These are phyloP conservation scores for Drosophila novamexicana DNA, from an alignment of 1,140 invertebrate genomes.

Conservation along the genomic window DNA sequence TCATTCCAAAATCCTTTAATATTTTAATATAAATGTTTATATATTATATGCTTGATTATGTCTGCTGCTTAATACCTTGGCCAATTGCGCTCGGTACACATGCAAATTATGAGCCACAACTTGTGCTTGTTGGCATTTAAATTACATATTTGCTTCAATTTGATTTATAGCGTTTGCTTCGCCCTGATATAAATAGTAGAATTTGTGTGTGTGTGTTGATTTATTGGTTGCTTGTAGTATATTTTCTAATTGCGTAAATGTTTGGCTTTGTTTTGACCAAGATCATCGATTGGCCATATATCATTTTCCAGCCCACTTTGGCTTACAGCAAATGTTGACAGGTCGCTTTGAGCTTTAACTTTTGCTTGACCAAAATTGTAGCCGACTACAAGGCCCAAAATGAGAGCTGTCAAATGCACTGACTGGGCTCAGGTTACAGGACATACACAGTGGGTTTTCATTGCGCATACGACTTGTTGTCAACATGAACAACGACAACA, in stretches of 20 bases:
- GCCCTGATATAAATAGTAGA: background rate
- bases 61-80: background rate
- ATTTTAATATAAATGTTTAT: background rate
- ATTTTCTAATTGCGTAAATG: conserved; percentile 44
- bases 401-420: conserved; percentile 25
- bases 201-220: conserved; percentile 19
- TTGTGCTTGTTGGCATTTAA: conserved; percentile 18
- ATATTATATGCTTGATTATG: background rate
- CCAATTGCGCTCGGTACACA: background rate
- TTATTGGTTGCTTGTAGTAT: conserved; percentile 20
- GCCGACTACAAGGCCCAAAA: background rate
- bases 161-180: conserved; percentile 30
- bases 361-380: background rate
- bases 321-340: conserved; percentile 16
- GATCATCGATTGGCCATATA: conserved; percentile 33
- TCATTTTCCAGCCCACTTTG: conserved; percentile 10
- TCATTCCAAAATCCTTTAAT: background rate
- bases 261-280: conserved; percentile 18
- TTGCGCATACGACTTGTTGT: conserved; percentile 41
- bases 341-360: conserved; percentile 8
- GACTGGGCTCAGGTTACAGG: background rate
- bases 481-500: background rate
- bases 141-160: conserved; percentile 27
- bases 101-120: conserved; percentile 12
- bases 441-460: background rate